A percentile compares a stretch with the other conserved stretches of the same genome.
Evolutionary conservation across 2,113 vertebrate species (phyloP).

Genomic region (Calypte anna): DNA sequence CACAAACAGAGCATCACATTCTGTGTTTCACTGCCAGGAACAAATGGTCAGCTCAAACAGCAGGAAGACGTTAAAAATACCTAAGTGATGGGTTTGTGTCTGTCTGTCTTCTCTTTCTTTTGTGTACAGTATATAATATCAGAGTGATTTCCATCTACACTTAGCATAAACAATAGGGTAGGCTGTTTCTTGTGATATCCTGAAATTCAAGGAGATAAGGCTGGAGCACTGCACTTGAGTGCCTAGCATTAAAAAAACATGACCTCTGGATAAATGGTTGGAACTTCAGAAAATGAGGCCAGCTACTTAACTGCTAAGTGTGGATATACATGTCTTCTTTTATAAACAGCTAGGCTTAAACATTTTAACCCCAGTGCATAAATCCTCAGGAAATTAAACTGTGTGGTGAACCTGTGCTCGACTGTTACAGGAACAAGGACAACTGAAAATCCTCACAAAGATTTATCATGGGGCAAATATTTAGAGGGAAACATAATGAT

Average conservation of each 20-base stretch:
- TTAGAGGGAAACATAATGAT: too few species aligned
- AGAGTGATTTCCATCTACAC: neutral
- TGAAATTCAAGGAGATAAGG: neutral
- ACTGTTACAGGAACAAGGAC: neutral
- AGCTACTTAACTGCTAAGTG: constrained; percentile 17
- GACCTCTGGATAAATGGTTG: constrained; percentile 8
- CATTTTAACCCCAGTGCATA: neutral
- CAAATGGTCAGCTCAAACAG: neutral
- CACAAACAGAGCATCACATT: neutral
- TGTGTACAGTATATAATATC: neutral
- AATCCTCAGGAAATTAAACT: neutral
- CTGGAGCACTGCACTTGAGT: constrained; percentile 16
- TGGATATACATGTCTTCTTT: neutral
- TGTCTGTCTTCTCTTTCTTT: neutral
- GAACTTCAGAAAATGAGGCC: constrained; percentile 50
- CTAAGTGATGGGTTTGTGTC: neutral
- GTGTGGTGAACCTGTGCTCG: neutral
- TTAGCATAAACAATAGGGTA: neutral
- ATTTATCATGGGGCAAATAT: neutral
- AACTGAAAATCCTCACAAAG: neutral
- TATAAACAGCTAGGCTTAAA: neutral
- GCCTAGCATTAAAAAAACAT: constrained; percentile 63
- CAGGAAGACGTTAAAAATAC: neutral
- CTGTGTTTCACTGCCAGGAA: neutral
- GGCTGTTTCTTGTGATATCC: neutral